Base-by-base conservation (phyloP, 2,888 invertebrate genomes). In the Raillietiella orientalis region DNA sequence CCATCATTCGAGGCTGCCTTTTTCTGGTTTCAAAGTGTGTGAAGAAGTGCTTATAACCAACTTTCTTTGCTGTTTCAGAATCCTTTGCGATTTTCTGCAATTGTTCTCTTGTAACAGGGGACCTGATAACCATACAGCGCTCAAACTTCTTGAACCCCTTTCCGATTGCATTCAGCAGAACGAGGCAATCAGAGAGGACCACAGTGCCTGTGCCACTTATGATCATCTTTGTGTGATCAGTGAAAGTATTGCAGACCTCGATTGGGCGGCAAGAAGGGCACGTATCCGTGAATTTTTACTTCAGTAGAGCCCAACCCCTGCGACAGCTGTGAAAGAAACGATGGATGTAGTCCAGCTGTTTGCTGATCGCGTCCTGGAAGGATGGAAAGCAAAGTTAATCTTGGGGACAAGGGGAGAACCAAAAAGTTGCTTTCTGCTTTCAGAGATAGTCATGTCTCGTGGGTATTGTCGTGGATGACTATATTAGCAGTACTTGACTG, bases 261-360 rank as follows among this genome's bases (percentile, higher is more conserved):
- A 74, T 34, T 99, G 96, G 96, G 79, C 96, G 27, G 66, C 75
- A 21, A 29, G 25, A 14, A 13, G 10, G 12, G 29, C 25, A 19
- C 8, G 15, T 33, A 24, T 10, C 16, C 16, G 23, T 23, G 16
- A 25, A 29, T 12, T 10, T 11, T 31, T 20, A 23, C 30, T 31
- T 32, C 40, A 47, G 16, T 41, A 65, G 56, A 50, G 66, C 13
- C 82, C 87, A 3, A 69, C 87, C 0, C 96, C 96, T 0, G 72
- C 70, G 2, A 93, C 93, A 0, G 79, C 74, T 44, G 67, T 96
- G 11, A 93, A 93, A 50, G 96, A 99, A 50, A 84, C 87, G 82
- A 69, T 71, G 38, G 93, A 99, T 45, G 79, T 93, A 6, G 82
- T 87, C 2, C 77, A 79, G 51, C 99, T 93, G 52, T 99, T 84